A percentile compares a stretch with the other conserved stretches of the same genome.
Evolutionary conservation across 1,140 invertebrate genomes (phyloP).

Genomic region (Bombus huntii): DNA sequence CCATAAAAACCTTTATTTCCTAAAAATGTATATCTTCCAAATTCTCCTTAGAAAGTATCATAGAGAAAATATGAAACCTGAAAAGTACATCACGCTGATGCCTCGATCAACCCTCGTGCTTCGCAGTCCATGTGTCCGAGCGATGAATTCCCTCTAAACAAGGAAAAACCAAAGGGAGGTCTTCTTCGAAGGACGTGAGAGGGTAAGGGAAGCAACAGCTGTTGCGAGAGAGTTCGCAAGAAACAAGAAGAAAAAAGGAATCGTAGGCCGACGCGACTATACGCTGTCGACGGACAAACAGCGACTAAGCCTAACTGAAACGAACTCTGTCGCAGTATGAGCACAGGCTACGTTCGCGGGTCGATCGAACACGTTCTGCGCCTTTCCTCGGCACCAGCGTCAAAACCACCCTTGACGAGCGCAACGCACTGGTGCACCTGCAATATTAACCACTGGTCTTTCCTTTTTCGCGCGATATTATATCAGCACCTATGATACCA

Average conservation of each 20-base stretch:
- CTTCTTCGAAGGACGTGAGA: not conserved
- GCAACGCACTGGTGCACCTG: conserved; percentile 44
- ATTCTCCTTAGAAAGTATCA: no score
- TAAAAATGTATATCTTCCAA: rapidly evolving
- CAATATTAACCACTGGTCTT: not conserved
- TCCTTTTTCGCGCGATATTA: not conserved
- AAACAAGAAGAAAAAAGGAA: not conserved
- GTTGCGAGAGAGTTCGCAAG: not conserved
- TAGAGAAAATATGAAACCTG: not conserved
- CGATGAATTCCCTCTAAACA: not conserved
- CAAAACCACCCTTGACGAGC: conserved; percentile 43
- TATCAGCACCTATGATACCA: not conserved
- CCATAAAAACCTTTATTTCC: no score
- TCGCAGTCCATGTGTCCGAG: not conserved
- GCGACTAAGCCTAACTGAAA: conserved; percentile 75
- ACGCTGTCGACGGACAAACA: conserved; percentile 55
- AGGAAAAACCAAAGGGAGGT: not conserved
- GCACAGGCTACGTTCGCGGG: conserved; percentile 72
- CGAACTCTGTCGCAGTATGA: conserved; percentile 78
- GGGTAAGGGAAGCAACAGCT: not conserved
- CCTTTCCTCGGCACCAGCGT: conserved; percentile 51
- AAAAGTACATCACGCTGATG: not conserved
- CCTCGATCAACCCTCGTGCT: no score
- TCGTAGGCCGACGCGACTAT: not conserved
- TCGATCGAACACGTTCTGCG: conserved; percentile 79